Evolutionary conservation across 2,797 vertebrate species (phyloP).

Genomic region (Gorsachius magnificus): DNA sequence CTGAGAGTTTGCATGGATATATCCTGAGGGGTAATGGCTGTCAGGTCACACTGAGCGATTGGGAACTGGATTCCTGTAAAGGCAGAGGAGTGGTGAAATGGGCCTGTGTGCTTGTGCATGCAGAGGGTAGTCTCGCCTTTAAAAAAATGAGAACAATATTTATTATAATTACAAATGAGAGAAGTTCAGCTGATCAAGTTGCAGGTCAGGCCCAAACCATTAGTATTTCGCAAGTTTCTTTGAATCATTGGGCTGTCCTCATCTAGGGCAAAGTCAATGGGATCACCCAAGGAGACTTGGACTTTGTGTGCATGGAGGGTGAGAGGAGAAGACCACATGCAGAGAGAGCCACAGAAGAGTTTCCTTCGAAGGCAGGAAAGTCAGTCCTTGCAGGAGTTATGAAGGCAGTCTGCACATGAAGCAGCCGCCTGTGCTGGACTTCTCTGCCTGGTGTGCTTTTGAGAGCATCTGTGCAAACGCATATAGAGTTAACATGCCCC

Average conservation of each 20-base stretch:
- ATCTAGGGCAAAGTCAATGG: neutral
- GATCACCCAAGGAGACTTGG: neutral
- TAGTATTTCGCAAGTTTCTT: neutral
- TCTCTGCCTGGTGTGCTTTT: neutral
- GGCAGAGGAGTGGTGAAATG: neutral
- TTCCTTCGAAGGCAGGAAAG: neutral
- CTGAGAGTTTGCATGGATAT: neutral
- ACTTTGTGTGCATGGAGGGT: neutral
- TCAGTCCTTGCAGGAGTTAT: fast-evolving
- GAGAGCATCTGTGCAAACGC: neutral
- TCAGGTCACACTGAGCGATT: neutral
- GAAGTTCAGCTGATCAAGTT: neutral
- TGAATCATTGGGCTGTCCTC: neutral
- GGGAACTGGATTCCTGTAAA: neutral
- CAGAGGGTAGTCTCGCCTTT: neutral
- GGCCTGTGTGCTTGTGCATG: fast-evolving
- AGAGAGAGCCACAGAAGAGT: neutral
- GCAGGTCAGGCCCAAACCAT: neutral
- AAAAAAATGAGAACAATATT: neutral
- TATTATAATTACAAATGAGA: neutral
- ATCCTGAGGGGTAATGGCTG: neutral
- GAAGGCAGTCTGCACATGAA: neutral
- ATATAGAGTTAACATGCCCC: neutral
- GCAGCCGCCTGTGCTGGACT: neutral
- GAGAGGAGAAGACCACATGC: neutral